Conservation (phyloP, 2,888 invertebrate genomes). For the Platypus cylindrus region DNA sequence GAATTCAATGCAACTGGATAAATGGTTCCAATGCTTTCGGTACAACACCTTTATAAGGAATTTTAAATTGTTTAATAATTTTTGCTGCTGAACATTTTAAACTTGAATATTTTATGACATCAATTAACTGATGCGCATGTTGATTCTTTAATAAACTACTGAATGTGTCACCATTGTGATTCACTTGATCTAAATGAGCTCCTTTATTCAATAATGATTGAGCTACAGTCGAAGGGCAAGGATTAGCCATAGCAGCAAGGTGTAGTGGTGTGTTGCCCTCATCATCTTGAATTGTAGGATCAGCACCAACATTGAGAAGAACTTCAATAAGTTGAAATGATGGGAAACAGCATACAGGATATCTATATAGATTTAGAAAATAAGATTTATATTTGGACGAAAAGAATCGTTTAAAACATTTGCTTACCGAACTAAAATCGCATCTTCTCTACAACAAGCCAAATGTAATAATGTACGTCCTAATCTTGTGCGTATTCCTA, state of each 20-base stretch:
- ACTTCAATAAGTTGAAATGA: slow-evolving; percentile 51
- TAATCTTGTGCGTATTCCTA: slow-evolving; percentile 47
- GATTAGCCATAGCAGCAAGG: slow-evolving; percentile 60
- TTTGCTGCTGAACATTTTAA: slow-evolving; percentile 80
- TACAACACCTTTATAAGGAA: slow-evolving; percentile 55
- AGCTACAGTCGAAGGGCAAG: slow-evolving; percentile 59
- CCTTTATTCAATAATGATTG: slow-evolving; percentile 63
- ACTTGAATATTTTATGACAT: slow-evolving; percentile 64
- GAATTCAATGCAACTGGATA: slow-evolving; percentile 42
- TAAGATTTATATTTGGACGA: too few species aligned
- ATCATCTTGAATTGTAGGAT: slow-evolving; percentile 65
- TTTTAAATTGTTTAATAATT: slow-evolving; percentile 57
- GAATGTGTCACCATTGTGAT: slow-evolving; percentile 65
- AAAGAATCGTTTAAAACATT: slow-evolving; percentile 1
- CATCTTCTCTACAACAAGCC: slow-evolving; percentile 68
- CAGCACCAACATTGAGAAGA: slow-evolving; percentile 70
- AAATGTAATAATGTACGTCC: slow-evolving; percentile 68
- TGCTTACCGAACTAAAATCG: slow-evolving; percentile 47
- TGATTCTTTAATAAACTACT: slow-evolving; percentile 53
- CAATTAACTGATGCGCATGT: slow-evolving; percentile 51
- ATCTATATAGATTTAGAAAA: too few species aligned
- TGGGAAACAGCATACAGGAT: slow-evolving; percentile 59
- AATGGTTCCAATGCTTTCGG: slow-evolving; percentile 66
- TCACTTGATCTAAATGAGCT: slow-evolving; percentile 74
- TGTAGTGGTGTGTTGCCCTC: slow-evolving; percentile 79